phyloP scores from a whole-genome alignment of 2,113 vertebrate species.

The Rhabdomys dilectus region DNA sequence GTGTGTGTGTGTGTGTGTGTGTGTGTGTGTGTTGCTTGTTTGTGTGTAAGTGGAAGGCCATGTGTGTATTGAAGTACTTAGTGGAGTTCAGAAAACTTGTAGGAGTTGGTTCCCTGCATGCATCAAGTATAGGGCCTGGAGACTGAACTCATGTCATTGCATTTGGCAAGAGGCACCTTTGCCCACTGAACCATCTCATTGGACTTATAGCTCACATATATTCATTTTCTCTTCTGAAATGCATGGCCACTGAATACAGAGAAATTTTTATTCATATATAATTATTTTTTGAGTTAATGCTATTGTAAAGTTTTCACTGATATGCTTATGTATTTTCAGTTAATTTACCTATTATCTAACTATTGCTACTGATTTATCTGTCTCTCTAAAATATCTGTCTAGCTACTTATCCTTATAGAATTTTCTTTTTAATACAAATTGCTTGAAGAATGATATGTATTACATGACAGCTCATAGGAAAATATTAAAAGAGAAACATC shows the following conservation, averaged over 20 bases:
- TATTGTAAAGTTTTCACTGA: background rate
- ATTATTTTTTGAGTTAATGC: background rate
- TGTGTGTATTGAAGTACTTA: background rate
- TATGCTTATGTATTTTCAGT: background rate
- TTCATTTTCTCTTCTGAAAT: background rate
- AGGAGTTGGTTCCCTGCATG: background rate
- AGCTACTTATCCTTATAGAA: background rate
- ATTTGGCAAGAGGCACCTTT: background rate
- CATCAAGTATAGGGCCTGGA: background rate
- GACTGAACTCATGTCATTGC: background rate
- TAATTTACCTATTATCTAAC: background rate
- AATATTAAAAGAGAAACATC: background rate
- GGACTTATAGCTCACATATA: background rate
- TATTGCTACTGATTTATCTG: background rate
- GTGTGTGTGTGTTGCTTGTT: background rate
- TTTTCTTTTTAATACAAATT: background rate
- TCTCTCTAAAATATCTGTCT: background rate
- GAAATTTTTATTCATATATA: background rate
- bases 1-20: too few species aligned
- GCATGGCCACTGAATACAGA: background rate
- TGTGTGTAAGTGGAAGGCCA: background rate
- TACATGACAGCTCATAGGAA: background rate
- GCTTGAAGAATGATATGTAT: conserved; percentile 33
- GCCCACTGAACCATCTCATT: background rate
- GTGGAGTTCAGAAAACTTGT: background rate